Evolutionary conservation across 1,140 invertebrate species (phyloP), one percentile per base, ranked within the genome.

Genomic region (Leptonema lineaticorne): DNA sequence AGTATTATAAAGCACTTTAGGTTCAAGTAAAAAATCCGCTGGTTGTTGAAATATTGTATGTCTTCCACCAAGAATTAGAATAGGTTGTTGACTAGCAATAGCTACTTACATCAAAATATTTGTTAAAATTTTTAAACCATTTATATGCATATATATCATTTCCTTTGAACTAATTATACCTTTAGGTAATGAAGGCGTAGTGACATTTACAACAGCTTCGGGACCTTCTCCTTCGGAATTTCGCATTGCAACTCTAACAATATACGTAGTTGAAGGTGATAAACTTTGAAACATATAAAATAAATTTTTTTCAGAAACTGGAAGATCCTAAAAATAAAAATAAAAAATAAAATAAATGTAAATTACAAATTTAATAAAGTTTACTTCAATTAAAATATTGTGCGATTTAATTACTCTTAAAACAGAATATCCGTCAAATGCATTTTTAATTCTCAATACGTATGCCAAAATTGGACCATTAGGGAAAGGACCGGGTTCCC

Each of bases 401-500:
- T 26, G 24, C 18, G 22, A 22, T 58, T 28, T 59, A 5, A 59
- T 72, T 75, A 88, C 85, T 86, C 90, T 87, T 76, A 88, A 77
- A 76, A 87, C 86, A 74, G 88, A 82, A 74, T 85, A 86, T 29
- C 86, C 85, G 73, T 84, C 84, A 6, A 81, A 81, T 41, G 82
- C 78, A 27, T 81, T 81, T 70, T 87, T 85, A 20, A 91, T 83
- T 74, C 89, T 85, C 48, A 95, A 80, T 57, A 90, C 88, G 82
- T 95, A 96, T 46, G 92, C 92, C 48, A 94, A 86, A 70, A 97
- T 83, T 67, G 91, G 92, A 62, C 93, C 94, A 78, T 95, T 95
- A 22, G 90, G 89, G 75, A 92, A 94, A 9, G 86, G 84, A 11
- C 94, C 94, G 4, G 92, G 89, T 78, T 90, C 87, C 94, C 94